Percentiles rank a stretch among this genome's conserved stretches.
phyloP scores from a whole-genome alignment of 1,140 invertebrate genomes.

The Phymastichus coffea region DNA sequence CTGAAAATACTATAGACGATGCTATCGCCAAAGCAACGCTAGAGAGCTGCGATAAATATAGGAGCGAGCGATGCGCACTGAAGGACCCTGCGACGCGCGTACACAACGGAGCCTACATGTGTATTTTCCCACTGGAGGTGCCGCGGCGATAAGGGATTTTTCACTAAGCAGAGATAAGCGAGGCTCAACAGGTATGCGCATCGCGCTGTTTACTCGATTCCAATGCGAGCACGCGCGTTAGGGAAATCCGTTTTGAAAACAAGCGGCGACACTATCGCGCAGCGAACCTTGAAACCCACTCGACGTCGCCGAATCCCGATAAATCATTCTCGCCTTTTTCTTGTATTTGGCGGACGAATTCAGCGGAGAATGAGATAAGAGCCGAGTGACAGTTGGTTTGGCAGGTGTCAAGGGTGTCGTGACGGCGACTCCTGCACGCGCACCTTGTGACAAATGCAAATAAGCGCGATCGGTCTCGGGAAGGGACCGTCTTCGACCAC shows the following conservation, averaged over 20 bases:
- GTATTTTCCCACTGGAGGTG: too few species aligned
- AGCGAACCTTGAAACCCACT: too few species aligned
- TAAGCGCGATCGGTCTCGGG: too few species aligned
- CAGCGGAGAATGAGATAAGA: constrained; percentile 30
- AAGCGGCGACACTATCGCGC: too few species aligned
- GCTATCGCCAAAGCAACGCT: constrained; percentile 39
- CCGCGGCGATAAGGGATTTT: constrained; percentile 25
- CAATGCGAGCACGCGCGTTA: too few species aligned
- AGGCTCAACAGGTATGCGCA: constrained; percentile 27
- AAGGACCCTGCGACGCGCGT: not conserved
- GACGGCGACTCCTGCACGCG: constrained; percentile 24
- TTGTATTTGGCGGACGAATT: too few species aligned
- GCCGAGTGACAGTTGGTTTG: constrained; percentile 13
- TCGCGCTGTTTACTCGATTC: constrained; percentile 13
- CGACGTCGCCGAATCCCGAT: too few species aligned
- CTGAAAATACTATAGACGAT: constrained; percentile 38
- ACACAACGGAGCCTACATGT: too few species aligned
- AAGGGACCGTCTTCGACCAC: not conserved
- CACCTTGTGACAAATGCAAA: constrained; percentile 46
- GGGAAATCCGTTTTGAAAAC: too few species aligned
- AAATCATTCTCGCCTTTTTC: too few species aligned
- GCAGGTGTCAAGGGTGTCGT: constrained; percentile 27
- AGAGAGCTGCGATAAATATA: constrained; percentile 34
- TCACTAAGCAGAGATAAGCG: constrained; percentile 31
- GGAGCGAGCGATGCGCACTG: constrained; percentile 32